Base-by-base conservation (phyloP, 2,888 invertebrate genomes). In the Sepiola atlantica region DNA sequence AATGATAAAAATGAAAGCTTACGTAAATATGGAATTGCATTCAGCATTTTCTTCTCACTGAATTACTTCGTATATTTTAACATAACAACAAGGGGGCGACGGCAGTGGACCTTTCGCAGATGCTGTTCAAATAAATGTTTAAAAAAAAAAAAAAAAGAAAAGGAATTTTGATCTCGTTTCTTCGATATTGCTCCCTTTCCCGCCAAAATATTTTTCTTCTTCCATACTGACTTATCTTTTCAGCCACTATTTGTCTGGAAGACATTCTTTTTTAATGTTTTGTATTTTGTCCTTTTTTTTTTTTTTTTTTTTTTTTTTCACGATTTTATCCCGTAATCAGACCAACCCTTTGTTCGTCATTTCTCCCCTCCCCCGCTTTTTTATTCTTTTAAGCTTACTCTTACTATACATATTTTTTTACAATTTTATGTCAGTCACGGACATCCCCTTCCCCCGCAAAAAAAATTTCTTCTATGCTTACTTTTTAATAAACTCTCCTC, bases 91-190 rank as follows among this genome's bases (percentile, higher is more conserved):
- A 45, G 45, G 45, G 45, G 45, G 45, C 45, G 77, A n/a, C 77
- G 14, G n/a, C 16, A 77, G n/a, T 77, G 77, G 21, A 77, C 77
- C 28, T 77, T 77, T 77, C n/a, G 16, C 14, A 32, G 18, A 77
- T n/a, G n/a, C n/a, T 77, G 32, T 77, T 77, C 77, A n/a, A 77
- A 77, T 77, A 77, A 77, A 77, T 77, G n/a, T 77, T 77, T 77
- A 10, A n/a, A 10, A 10, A 24, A n/a, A n/a, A n/a, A n/a, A n/a
- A 61, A 77, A 77, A 77, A 77, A 21, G 77, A 16, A 77, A 14
- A 32, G n/a, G 77, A 24, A 32, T n/a, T 77, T 12, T 32, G 77
- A 77, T 77, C n/a, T n/a, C 16, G 16, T 77, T 77, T 77, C 77
- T 77, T 57, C 21, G 3, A 32, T 8, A 77, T 28, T 77, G 12